These are phyloP conservation scores for Halocynthia roretzi DNA, from an alignment of 23 tunicate species.

Conservation along the genomic window DNA sequence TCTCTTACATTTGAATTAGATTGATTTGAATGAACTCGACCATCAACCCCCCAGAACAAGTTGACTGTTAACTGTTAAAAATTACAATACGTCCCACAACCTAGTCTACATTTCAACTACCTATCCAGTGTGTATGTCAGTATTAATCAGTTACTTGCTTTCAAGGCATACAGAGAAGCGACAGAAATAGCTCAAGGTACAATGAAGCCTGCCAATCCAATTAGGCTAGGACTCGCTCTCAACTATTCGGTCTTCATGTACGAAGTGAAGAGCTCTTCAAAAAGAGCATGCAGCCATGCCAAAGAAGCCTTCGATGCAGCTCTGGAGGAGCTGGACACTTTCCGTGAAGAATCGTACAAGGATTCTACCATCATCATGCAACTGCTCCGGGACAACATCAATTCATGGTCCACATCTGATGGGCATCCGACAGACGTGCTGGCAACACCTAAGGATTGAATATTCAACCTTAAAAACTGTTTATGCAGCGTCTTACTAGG, in stretches of 20 bases:
- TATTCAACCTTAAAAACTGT: too few species aligned
- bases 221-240: constrained; percentile 48
- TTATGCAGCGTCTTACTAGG: too few species aligned
- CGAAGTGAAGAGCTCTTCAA: constrained; percentile 45
- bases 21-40: too few species aligned
- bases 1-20: too few species aligned
- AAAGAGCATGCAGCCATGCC: constrained; percentile 56
- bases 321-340: constrained; percentile 33
- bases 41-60: too few species aligned
- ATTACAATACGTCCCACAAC: too few species aligned
- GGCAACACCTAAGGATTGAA: too few species aligned
- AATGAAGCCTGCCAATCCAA: constrained; percentile 45
- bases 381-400: constrained; percentile 57
- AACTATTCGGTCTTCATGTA: constrained; percentile 73
- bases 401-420: constrained; percentile 40
- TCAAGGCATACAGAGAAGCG: constrained; percentile 49
- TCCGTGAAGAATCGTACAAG: constrained; percentile 43
- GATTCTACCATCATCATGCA: constrained; percentile 72
- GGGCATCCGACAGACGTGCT: constrained; percentile 19
- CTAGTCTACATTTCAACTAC: too few species aligned
- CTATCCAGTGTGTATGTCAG: too few species aligned
- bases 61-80: too few species aligned
- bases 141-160: not conserved
- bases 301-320: constrained; percentile 69
- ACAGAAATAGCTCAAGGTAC: constrained; percentile 14